Evolutionary conservation across 2,113 vertebrate genomes (phyloP).

Genomic region (Pavo muticus): DNA sequence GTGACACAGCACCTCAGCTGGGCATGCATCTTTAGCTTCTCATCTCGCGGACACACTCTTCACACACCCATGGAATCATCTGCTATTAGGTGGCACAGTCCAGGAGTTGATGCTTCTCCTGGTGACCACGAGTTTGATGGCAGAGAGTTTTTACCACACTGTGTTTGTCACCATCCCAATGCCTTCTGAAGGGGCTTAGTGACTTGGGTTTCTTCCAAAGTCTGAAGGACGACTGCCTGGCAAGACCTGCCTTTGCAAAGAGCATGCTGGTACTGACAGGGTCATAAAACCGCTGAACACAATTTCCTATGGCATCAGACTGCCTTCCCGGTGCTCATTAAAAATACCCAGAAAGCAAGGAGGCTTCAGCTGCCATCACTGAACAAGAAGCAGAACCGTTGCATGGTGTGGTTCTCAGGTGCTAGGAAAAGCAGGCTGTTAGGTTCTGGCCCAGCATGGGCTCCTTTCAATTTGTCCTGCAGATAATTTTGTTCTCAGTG

Average conservation of each 20-base stretch:
- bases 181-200: neutral
- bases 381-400: neutral
- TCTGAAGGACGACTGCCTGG: neutral
- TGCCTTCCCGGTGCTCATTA: neutral
- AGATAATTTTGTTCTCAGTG: neutral
- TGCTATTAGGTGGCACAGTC: neutral
- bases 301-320: neutral
- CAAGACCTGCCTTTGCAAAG: neutral
- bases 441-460: neutral
- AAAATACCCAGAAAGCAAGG: neutral
- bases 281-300: neutral
- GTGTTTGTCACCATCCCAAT: fast-evolving
- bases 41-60: fast-evolving
- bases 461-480: neutral
- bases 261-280: too few species aligned
- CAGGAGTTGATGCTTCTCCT: neutral
- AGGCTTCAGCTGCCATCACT: neutral
- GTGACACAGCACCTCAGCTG: neutral
- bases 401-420: neutral
- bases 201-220: neutral
- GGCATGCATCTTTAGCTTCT: neutral
- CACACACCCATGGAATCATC: neutral
- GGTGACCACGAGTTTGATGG: neutral
- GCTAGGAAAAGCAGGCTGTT: neutral
- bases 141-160: neutral